A percentile compares a stretch with the other conserved stretches of the same genome.
Evolutionary conservation across 2,888 invertebrate genomes (phyloP).

Genomic region (Boloria selene): DNA sequence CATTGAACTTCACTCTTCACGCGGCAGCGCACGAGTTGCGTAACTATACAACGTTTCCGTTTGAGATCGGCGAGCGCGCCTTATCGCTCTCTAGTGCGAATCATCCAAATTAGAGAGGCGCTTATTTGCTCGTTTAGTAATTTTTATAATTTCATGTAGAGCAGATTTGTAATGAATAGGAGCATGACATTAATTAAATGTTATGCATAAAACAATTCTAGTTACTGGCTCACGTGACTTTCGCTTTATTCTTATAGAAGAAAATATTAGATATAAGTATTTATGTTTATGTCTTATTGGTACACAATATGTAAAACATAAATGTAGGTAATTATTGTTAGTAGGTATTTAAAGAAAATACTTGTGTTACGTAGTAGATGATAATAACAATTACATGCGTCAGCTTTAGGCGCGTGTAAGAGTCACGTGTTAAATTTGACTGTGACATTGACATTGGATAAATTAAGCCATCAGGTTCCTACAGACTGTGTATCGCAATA

Average conservation of each 20-base stretch:
- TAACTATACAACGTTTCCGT: slow-evolving; percentile 50
- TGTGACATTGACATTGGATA: slow-evolving; percentile 65
- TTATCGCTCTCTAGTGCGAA: neutral
- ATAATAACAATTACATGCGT: slow-evolving; percentile 20
- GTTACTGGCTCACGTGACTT: no score
- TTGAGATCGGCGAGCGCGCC: slow-evolving; percentile 6
- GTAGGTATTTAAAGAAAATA: neutral
- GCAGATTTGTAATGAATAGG: no score
- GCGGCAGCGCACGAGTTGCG: slow-evolving; percentile 74
- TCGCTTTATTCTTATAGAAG: no score
- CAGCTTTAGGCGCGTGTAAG: slow-evolving; percentile 25
- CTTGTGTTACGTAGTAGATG: neutral
- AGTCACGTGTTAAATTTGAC: slow-evolving; percentile 56
- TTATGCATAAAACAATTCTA: no score
- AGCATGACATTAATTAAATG: no score
- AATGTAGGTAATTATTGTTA: neutral
- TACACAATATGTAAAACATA: no score
- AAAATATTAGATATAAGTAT: no score
- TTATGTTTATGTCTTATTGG: no score
- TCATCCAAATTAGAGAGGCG: neutral
- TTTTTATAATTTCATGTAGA: neutral
- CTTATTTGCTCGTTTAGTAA: neutral
- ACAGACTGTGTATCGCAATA: neutral
- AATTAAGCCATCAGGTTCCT: slow-evolving; percentile 6
- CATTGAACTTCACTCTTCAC: slow-evolving; percentile 78